These are phyloP conservation scores for Drosophila pectinifera DNA, from an alignment of 1,140 invertebrate genomes.

Conservation along the genomic window DNA sequence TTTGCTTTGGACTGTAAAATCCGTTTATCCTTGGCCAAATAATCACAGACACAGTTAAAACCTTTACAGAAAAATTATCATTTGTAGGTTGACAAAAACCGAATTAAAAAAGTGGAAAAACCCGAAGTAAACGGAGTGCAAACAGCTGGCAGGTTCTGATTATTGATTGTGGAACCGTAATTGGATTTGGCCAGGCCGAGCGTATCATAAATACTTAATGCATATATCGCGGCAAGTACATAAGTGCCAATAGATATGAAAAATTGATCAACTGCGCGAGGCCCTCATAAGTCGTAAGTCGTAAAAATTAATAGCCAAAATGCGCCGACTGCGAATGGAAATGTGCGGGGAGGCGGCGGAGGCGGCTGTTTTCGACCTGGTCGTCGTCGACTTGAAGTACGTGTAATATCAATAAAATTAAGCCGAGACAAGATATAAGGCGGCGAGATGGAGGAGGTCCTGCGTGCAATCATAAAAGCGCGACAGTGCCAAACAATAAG, in stretches of 20 bases:
- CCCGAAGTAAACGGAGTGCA: background rate
- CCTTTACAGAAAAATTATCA: too few species aligned
- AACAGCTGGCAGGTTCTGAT: constrained; percentile 15
- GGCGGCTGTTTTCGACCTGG: constrained; percentile 48
- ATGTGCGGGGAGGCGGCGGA: background rate
- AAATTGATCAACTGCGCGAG: constrained; percentile 46
- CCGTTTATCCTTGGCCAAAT: too few species aligned
- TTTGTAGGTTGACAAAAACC: too few species aligned
- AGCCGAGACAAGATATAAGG: constrained; percentile 52
- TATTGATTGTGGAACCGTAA: constrained; percentile 38
- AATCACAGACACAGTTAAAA: too few species aligned
- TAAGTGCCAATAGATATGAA: constrained; percentile 42
- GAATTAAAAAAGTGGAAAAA: too few species aligned
- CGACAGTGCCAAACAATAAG: constrained; percentile 77
- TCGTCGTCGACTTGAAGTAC: constrained; percentile 59
- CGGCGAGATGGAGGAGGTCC: constrained; percentile 3
- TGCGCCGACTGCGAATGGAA: constrained; percentile 18
- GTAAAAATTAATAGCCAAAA: constrained; percentile 53
- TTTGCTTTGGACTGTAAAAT: too few species aligned
- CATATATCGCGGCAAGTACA: constrained; percentile 26
- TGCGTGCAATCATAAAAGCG: constrained; percentile 68
- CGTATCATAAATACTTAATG: constrained; percentile 8
- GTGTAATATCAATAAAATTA: constrained; percentile 83
- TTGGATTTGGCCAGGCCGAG: constrained; percentile 29
- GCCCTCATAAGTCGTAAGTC: constrained; percentile 24